Percentiles rank a stretch among this genome's conserved stretches.
Evolutionary conservation across 2,888 invertebrate genomes (phyloP).

Genomic region (Argyresthia goedartella): DNA sequence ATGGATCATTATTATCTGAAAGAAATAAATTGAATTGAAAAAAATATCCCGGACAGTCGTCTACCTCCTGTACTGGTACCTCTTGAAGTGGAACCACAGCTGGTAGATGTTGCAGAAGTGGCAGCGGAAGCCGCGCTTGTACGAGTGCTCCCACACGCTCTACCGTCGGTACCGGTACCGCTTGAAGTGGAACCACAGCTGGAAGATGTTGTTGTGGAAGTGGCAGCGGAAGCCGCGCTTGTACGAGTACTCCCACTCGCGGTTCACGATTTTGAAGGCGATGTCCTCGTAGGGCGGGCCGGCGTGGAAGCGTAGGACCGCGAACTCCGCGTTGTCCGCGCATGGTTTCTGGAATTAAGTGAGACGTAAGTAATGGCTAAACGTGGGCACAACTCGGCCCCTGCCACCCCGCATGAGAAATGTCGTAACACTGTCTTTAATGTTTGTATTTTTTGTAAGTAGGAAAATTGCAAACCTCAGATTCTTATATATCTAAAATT

Average conservation of each 20-base stretch:
- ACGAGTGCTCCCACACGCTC: slow-evolving; percentile 95
- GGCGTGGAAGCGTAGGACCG: slow-evolving; percentile 94
- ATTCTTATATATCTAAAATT: no score
- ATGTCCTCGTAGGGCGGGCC: slow-evolving; percentile 99
- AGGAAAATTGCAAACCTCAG: no score
- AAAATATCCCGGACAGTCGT: no score
- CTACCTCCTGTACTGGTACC: slow-evolving; percentile 92
- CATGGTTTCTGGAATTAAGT: slow-evolving; percentile 90
- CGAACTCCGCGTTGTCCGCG: slow-evolving; percentile 94
- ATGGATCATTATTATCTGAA: no score
- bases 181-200: slow-evolving; percentile 99
- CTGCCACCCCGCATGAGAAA: no score
- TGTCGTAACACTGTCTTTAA: no score
- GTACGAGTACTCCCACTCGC: slow-evolving; percentile 99
- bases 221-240: slow-evolving; percentile 98
- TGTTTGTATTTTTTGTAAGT: no score
- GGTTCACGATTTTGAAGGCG: slow-evolving; percentile 97
- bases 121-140: slow-evolving; percentile 97
- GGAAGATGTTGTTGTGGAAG: slow-evolving; percentile 99
- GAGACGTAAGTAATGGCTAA: slow-evolving; percentile 71
- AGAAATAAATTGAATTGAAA: no score
- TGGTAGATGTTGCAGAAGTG: slow-evolving; percentile 99
- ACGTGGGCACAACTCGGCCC: no score
- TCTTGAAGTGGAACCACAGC: slow-evolving; percentile 99
- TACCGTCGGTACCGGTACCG: slow-evolving; percentile 93